These are phyloP conservation scores for Umimayanthus chanpuru DNA, from an alignment of 92 coral and sea anemone genomes.

Conservation along the genomic window DNA sequence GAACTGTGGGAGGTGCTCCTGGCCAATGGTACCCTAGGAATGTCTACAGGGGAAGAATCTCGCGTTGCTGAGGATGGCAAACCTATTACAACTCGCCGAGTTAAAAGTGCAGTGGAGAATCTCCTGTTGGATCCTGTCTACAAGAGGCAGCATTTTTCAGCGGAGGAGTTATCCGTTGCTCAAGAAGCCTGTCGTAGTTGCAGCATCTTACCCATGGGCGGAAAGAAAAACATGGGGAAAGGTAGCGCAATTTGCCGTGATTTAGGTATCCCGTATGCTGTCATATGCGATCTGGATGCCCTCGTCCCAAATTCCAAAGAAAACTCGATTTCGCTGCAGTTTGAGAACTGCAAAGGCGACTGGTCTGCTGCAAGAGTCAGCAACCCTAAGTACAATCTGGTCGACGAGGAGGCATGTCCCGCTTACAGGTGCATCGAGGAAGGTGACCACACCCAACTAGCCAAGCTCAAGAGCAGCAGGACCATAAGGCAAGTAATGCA, in stretches of 20 bases:
- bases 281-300: conserved; percentile 89
- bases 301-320: conserved; percentile 89
- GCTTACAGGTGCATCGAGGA: conserved; percentile 83
- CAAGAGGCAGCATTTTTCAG: conserved; percentile 66
- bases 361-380: conserved; percentile 69
- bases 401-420: conserved; percentile 86
- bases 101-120: conserved; percentile 37
- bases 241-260: conserved; percentile 88
- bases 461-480: conserved; percentile 68
- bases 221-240: conserved; percentile 88
- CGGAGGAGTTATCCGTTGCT: conserved; percentile 63
- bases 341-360: conserved; percentile 76
- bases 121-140: conserved; percentile 78
- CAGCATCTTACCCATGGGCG: conserved; percentile 74
- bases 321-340: conserved; percentile 80
- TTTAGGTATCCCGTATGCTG: conserved; percentile 80
- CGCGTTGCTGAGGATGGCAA: background rate
- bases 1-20: conserved; percentile 67
- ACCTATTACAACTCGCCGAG: background rate
- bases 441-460: conserved; percentile 60
- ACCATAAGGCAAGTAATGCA: conserved; percentile 79
- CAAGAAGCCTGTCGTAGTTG: conserved; percentile 90
- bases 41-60: background rate
- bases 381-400: conserved; percentile 73
- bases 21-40: conserved; percentile 33